Conservation (phyloP, 2,113 vertebrate genomes). For the Tricholaema leucomelas region DNA sequence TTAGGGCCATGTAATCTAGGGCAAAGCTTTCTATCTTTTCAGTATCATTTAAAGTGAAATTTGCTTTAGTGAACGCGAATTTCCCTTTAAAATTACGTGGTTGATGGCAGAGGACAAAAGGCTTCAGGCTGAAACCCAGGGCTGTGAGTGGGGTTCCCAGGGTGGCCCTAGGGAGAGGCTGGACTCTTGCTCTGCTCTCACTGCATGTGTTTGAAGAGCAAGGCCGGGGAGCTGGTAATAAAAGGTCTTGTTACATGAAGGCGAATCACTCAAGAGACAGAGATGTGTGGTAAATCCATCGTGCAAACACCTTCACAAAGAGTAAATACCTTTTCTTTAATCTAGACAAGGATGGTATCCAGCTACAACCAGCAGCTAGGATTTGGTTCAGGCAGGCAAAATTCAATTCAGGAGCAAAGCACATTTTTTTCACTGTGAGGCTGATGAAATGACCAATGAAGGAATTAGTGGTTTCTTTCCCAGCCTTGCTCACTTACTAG, state of each 20-base stretch:
- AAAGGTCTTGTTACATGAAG: neutral
- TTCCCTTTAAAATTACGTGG: neutral
- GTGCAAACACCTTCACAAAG: neutral
- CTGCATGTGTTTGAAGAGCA: rapidly evolving
- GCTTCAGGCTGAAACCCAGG: neutral
- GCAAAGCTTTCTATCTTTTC: neutral
- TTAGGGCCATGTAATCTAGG: neutral
- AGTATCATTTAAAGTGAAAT: neutral
- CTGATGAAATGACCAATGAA: neutral
- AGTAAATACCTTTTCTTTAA: neutral
- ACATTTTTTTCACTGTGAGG: neutral
- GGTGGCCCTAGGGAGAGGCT: neutral
- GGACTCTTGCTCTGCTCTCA: neutral
- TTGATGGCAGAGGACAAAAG: neutral
- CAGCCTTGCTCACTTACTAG: neutral
- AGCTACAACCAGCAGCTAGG: neutral
- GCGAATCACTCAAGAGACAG: neutral
- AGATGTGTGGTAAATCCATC: neutral
- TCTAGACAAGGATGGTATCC: neutral
- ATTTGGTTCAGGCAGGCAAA: neutral
- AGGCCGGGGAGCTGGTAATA: neutral
- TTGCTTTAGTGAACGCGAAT: neutral
- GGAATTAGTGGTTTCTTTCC: neutral
- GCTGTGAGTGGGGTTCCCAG: neutral
- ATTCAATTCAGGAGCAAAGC: neutral